These are phyloP conservation scores for Aporophyla nigra DNA, from an alignment of 2,888 invertebrate genomes.

Conservation along the genomic window DNA sequence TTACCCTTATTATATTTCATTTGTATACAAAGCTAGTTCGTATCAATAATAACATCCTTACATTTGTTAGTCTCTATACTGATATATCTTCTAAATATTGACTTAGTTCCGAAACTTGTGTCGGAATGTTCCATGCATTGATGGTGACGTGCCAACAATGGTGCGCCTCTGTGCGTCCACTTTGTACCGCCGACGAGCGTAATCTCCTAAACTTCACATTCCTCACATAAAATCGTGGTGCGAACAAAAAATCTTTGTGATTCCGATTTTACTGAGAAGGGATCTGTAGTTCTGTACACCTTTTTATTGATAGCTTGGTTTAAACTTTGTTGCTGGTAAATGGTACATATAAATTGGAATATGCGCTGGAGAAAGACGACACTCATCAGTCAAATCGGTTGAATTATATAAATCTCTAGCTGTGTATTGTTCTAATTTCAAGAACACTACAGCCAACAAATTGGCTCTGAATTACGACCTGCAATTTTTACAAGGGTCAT, in stretches of 20 bases:
- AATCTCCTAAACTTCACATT: conserved; percentile 86
- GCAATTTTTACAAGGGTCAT: background rate
- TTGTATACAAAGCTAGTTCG: conserved; percentile 24
- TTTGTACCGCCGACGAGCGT: conserved; percentile 71
- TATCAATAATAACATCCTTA: conserved; percentile 30
- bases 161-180: conserved; percentile 57
- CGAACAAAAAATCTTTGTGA: conserved; percentile 77
- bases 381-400: background rate
- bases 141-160: conserved; percentile 64
- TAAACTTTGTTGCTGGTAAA: background rate
- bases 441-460: background rate
- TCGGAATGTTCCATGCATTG: conserved; percentile 59
- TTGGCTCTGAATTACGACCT: background rate
- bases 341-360: background rate
- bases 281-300: conserved; percentile 54
- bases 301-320: conserved; percentile 40
- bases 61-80: conserved; percentile 47
- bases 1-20: conserved; percentile 4
- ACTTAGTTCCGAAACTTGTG: conserved; percentile 51
- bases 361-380: background rate
- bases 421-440: background rate
- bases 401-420: background rate
- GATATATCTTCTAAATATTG: conserved; percentile 65
- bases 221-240: conserved; percentile 84
- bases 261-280: conserved; percentile 53